Evolutionary conservation across 2,888 invertebrate genomes (phyloP), one percentile per base, ranked within the genome.

Genomic region (Standfussiana lucernea): DNA sequence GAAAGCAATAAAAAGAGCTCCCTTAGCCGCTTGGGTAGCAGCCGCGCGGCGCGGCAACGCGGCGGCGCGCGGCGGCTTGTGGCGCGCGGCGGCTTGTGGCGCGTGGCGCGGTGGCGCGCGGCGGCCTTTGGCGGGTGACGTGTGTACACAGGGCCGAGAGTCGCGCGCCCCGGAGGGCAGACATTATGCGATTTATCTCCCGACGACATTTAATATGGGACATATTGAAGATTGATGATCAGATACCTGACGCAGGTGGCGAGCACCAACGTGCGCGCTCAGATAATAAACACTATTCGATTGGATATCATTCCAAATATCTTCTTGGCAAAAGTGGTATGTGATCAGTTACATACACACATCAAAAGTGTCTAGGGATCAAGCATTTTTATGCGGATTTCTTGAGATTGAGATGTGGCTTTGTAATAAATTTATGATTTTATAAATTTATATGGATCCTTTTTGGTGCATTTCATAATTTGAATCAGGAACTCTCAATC

Each of bases 141-240:
- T 64, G 64, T 15, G 37, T 37, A n/a, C 37, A 40, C 37, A 37
- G 69, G 59, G 59, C 21, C 71, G 35, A 10, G 71, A 21, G 11
- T 5, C 50, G 56, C 61, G 21, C n/a, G 24, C 6, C 53, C 18
- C 67, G 70, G 18, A 42, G 62, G 50, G 62, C 64, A 45, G 15
- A 59, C 65, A 65, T 61, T 67, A 45, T 56, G 59, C 70, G 56
- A 84, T 84, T 61, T 82, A 76, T 83, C 72, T 80, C 64, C 47
- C 70, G 80, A 28, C 42, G 70, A 75, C 67, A 73, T 75, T 32
- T 79, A 72, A 83, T 84, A 75, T 72, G 80, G 64, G 62, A 76
- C 84, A 67, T 84, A 75, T 75, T 67, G 84, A 79, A 83, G 72
- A 83, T 83, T 83, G 80, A 79, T 83, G 80, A 72, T 32, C 32